These are phyloP conservation scores for Caenorhabditis japonica DNA, from an alignment of 2,888 invertebrate genomes.

Conservation along the genomic window DNA sequence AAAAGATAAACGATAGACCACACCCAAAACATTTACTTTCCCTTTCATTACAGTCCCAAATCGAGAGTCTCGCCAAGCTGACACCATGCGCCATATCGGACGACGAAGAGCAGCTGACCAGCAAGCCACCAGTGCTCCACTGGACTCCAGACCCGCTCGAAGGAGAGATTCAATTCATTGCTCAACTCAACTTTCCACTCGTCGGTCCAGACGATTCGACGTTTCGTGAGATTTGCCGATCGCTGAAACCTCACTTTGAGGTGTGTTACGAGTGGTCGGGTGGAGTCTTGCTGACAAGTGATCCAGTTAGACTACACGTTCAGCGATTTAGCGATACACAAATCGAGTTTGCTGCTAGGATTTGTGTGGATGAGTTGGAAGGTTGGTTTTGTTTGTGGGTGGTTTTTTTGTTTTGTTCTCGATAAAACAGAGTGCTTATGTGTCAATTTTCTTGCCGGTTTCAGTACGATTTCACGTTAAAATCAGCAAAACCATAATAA, in stretches of 20 bases:
- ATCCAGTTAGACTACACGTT: slow-evolving; percentile 57
- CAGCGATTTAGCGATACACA: slow-evolving; percentile 53
- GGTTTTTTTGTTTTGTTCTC: too few species aligned
- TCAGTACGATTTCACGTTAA: too few species aligned
- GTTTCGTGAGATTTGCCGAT: slow-evolving; percentile 56
- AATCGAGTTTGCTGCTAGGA: slow-evolving; percentile 55
- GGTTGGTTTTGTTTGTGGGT: slow-evolving; percentile 24
- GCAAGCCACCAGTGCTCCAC: slow-evolving; percentile 56
- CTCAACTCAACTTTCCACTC: slow-evolving; percentile 54
- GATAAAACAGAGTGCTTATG: neutral
- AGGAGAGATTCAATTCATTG: slow-evolving; percentile 61
- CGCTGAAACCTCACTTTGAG: slow-evolving; percentile 49
- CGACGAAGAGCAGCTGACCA: slow-evolving; percentile 29
- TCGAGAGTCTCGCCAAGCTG: slow-evolving; percentile 31
- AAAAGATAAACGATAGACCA: too few species aligned
- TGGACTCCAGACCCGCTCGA: slow-evolving; percentile 61
- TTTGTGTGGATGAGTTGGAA: slow-evolving; percentile 63
- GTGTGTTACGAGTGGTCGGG: slow-evolving; percentile 57
- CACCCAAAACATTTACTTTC: too few species aligned
- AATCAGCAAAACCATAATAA: too few species aligned
- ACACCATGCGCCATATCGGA: slow-evolving; percentile 37
- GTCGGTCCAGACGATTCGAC: slow-evolving; percentile 57
- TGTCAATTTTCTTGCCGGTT: neutral
- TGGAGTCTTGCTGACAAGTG: slow-evolving; percentile 54
- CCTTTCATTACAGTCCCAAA: slow-evolving; percentile 25